These are phyloP conservation scores for Drosophila gaucha DNA, from an alignment of 2,888 invertebrate species.

Conservation along the genomic window DNA sequence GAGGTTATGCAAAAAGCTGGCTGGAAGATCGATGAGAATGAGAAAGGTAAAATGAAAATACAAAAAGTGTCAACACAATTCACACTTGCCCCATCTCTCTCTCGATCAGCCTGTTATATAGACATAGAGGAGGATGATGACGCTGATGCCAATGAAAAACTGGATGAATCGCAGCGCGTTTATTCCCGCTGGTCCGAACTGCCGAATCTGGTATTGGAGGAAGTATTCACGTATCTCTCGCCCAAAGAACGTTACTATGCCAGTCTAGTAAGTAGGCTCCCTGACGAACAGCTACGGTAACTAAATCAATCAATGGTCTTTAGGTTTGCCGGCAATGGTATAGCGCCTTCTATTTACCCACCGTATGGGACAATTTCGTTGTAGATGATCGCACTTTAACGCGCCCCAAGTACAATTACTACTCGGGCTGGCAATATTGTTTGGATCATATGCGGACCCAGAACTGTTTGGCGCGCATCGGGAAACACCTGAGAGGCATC, in stretches of 20 bases:
- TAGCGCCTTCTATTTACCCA: conserved; percentile 89
- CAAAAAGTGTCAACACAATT: conserved; percentile 18
- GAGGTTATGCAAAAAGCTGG: conserved; percentile 81
- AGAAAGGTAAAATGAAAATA: conserved; percentile 76
- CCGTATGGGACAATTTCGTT: conserved; percentile 91
- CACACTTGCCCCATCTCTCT: background rate
- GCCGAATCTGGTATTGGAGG: conserved; percentile 90
- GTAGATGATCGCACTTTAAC: conserved; percentile 90
- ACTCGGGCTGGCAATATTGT: conserved; percentile 90
- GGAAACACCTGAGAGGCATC: conserved; percentile 88
- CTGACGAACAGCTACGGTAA: too few species aligned
- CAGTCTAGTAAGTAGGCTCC: conserved; percentile 87
- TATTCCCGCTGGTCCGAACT: conserved; percentile 88
- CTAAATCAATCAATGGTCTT: background rate
- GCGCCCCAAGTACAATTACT: conserved; percentile 91
- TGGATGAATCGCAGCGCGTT: conserved; percentile 82
- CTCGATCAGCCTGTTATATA: conserved; percentile 85
- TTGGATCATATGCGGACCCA: conserved; percentile 91
- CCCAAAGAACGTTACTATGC: conserved; percentile 90
- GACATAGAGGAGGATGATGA: conserved; percentile 84
- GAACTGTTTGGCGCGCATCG: conserved; percentile 89
- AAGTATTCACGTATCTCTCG: conserved; percentile 89
- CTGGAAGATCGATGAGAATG: conserved; percentile 82
- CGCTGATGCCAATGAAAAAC: conserved; percentile 70
- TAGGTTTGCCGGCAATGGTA: conserved; percentile 87